These are phyloP conservation scores for Melanophora roralis DNA, from an alignment of 2,888 invertebrate species.

Conservation along the genomic window DNA sequence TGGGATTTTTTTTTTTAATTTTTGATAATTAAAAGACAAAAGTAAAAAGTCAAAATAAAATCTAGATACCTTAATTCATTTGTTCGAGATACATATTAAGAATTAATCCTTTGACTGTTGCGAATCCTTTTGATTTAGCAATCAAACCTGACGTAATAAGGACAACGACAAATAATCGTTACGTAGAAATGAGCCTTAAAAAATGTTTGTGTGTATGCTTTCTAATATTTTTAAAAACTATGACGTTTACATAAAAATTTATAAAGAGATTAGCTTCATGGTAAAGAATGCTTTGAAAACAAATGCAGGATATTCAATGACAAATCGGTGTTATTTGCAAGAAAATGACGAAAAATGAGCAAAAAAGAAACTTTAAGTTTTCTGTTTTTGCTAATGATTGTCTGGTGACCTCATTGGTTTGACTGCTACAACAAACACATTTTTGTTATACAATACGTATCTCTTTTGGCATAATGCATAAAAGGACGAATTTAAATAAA, in stretches of 20 bases:
- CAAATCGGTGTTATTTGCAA: constrained; percentile 26
- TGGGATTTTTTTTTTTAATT: too few species aligned
- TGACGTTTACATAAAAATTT: constrained; percentile 46
- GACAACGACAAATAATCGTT: constrained; percentile 7
- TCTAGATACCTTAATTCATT: too few species aligned
- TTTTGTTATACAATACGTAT: neutral
- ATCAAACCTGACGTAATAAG: constrained; percentile 44
- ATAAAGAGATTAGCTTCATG: constrained; percentile 13
- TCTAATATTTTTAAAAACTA: neutral
- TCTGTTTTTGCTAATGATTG: constrained; percentile 36
- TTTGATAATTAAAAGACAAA: too few species aligned
- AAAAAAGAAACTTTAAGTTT: neutral
- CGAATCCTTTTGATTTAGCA: constrained; percentile 15
- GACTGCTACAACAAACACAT: constrained; percentile 34
- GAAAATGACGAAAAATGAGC: constrained; percentile 1
- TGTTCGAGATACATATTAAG: constrained; percentile 5
- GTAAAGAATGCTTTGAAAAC: constrained; percentile 27
- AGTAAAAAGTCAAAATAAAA: too few species aligned
- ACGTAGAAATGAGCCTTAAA: neutral
- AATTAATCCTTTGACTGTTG: neutral
- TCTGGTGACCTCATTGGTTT: constrained; percentile 60
- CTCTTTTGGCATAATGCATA: constrained; percentile 44
- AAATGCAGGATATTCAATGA: constrained; percentile 26
- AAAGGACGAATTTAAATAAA: constrained; percentile 38
- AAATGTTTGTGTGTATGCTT: neutral